Base-by-base conservation (phyloP, 2,888 invertebrate genomes). In the Vanessa cardui region DNA sequence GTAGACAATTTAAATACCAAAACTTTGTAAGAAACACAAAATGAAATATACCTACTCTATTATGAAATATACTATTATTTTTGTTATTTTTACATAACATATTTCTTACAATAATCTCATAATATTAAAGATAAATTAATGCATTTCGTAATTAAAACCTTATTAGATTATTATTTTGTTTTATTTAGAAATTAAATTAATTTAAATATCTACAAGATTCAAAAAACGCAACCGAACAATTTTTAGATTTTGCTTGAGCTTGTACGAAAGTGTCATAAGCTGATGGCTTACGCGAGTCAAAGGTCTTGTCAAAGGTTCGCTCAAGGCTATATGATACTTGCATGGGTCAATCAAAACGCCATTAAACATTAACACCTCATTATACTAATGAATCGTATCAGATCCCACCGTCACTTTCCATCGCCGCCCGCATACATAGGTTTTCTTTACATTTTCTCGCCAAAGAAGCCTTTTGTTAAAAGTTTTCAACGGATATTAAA, bases 341-440 rank as follows among this genome's bases (percentile, higher is more conserved):
- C 86, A 80, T 80, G 83, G 77, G 82, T 86, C 88, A 90, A 93
- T 93, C 92, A 92, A 90, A 90, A 87, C 83, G 73, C 75, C 83
- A 76, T 92, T 84, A 90, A 91, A 90, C 89, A 93, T 93, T 93
- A 90, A 93, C 89, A 90, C 87, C 83, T 90, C 92, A 87, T 93
- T 92, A 89, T 84, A 83, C 84, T 92, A 93, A 93, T 93, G 93
- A 93, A 93, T 90, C 93, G 89, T 93, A 93, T 93, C 93, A 90
- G 93, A 91, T 92, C 89, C 84, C 82, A 79, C 77, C 83, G 82
- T 78, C 87, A 84, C 82, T 84, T 83, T 80, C 77, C 71, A 61
- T 73, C 74, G 72, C 74, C 78, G 80, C 72, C 82, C 78, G 58
- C 77, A 84, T 79, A 85, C 84, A 84, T 85, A 83, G 85, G 79